Percentiles rank a stretch among this genome's conserved stretches.
phyloP scores from a whole-genome alignment of 2,797 vertebrate species.

The Artibeus jamaicensis region DNA sequence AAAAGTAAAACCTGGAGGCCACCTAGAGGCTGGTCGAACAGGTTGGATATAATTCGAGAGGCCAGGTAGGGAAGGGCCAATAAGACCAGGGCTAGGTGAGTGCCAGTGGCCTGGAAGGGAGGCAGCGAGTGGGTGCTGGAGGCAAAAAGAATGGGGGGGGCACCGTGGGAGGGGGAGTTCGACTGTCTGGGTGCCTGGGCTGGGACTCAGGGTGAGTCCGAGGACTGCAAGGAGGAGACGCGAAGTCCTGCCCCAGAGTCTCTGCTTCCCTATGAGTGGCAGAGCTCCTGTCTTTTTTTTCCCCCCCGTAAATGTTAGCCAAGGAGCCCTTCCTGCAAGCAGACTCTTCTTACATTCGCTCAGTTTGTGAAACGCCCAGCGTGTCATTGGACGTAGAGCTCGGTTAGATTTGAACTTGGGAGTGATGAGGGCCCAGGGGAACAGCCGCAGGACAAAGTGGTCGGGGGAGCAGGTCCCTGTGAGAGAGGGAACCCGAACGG shows the following conservation, averaged over 20 bases:
- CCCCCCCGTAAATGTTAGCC: background rate
- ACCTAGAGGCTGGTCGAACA: background rate
- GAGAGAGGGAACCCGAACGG: background rate
- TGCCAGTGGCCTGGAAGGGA: background rate
- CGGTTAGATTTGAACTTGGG: background rate
- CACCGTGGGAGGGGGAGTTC: background rate
- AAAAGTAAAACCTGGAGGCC: background rate
- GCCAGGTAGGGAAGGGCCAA: background rate
- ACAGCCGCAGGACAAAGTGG: too few species aligned
- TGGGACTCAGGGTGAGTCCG: background rate
- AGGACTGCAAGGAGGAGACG: accelerated
- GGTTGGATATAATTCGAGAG: background rate
- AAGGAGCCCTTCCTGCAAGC: background rate
- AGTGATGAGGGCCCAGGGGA: background rate
- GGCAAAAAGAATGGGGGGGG: background rate
- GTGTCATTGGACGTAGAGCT: background rate
- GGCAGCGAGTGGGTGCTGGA: background rate
- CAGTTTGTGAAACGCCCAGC: accelerated
- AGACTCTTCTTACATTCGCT: background rate
- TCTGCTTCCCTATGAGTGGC: background rate
- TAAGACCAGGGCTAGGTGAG: background rate
- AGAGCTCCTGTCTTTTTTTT: background rate
- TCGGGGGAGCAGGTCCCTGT: background rate
- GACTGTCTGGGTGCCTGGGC: accelerated
- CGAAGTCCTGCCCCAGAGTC: background rate